These are phyloP conservation scores for Cepaea nemoralis DNA, from an alignment of 1,140 invertebrate genomes.

Conservation along the genomic window DNA sequence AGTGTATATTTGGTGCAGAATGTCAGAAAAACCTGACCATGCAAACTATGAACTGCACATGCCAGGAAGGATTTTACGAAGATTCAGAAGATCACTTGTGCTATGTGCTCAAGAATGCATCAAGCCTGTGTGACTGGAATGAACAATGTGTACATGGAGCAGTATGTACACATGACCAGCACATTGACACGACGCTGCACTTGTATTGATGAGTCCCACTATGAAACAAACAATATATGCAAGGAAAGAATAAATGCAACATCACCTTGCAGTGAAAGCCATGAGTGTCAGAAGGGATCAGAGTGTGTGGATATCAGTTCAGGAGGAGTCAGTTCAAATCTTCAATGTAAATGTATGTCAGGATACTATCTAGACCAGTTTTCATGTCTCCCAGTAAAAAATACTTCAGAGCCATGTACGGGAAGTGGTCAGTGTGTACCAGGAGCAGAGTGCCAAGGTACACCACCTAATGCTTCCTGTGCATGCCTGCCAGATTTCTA, in stretches of 20 bases:
- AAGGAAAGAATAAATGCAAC: slow-evolving; percentile 12
- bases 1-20: slow-evolving; percentile 41
- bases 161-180: neutral
- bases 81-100: slow-evolving; percentile 6
- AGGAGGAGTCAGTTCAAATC: neutral
- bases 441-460: slow-evolving; percentile 36
- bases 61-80: slow-evolving; percentile 35
- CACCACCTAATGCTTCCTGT: neutral
- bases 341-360: slow-evolving; percentile 27
- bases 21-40: slow-evolving; percentile 29
- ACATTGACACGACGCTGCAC: neutral
- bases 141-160: slow-evolving; percentile 16
- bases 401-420: slow-evolving; percentile 27
- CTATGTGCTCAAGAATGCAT: neutral
- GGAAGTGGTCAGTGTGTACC: slow-evolving; percentile 36
- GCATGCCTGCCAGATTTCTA: slow-evolving; percentile 16
- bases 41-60: slow-evolving; percentile 22
- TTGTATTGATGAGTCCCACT: neutral
- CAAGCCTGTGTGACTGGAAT: neutral
- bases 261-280: neutral
- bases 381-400: slow-evolving; percentile 33
- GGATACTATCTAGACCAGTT: slow-evolving; percentile 32
- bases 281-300: slow-evolving; percentile 17
- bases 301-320: neutral
- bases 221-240: neutral